phyloP scores from a whole-genome alignment of 1,140 invertebrate species.

The Ips typographus region DNA sequence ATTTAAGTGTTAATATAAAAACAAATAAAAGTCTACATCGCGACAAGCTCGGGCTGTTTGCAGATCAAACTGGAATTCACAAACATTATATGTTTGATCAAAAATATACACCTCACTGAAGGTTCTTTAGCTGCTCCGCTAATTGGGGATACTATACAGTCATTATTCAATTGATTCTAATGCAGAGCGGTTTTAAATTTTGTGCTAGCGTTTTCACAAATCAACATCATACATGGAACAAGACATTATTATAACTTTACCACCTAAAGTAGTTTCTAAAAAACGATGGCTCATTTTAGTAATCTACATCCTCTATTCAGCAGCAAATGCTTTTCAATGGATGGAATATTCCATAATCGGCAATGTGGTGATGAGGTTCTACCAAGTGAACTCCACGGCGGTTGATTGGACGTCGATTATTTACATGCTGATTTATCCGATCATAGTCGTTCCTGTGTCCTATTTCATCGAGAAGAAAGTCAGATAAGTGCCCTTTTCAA shows the following conservation, averaged over 20 bases:
- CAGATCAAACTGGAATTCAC: too few species aligned
- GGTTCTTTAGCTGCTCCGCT: too few species aligned
- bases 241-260: not conserved
- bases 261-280: slow-evolving; percentile 29
- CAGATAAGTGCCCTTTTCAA: not conserved
- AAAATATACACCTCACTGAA: too few species aligned
- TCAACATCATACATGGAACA: too few species aligned
- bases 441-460: slow-evolving; percentile 43
- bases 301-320: slow-evolving; percentile 42
- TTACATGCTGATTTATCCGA: slow-evolving; percentile 43
- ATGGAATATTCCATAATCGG: slow-evolving; percentile 60
- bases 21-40: too few species aligned
- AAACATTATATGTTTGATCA: too few species aligned
- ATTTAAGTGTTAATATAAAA: too few species aligned
- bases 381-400: slow-evolving; percentile 55
- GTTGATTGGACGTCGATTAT: slow-evolving; percentile 64
- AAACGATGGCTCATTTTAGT: slow-evolving; percentile 40
- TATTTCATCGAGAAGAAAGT: slow-evolving; percentile 45
- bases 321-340: slow-evolving; percentile 59
- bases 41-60: too few species aligned
- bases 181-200: too few species aligned
- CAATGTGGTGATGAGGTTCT: slow-evolving; percentile 58
- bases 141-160: too few species aligned
- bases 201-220: too few species aligned
- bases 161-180: too few species aligned